A percentile compares a stretch with the other conserved stretches of the same genome.
Conservation (phyloP, 2,888 invertebrate species). For the Fissipunctia ypsillon region DNA sequence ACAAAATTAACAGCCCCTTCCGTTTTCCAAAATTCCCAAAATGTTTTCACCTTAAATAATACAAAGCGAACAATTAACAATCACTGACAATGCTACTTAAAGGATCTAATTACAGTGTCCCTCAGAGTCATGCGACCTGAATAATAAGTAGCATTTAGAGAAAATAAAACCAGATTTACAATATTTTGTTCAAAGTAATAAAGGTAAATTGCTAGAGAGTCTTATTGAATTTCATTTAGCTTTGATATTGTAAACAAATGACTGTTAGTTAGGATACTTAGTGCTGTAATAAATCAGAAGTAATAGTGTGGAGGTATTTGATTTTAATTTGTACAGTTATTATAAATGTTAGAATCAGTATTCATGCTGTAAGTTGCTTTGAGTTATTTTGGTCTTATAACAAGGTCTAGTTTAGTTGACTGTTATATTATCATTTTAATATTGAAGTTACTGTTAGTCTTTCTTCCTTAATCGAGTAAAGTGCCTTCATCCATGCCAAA, state of each 20-base stretch:
- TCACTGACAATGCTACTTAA: slow-evolving; percentile 50
- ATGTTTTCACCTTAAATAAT: slow-evolving; percentile 6
- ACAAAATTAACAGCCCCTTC: background rate
- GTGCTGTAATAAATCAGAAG: background rate
- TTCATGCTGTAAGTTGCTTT: background rate
- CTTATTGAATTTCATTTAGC: slow-evolving; percentile 32
- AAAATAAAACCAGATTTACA: slow-evolving; percentile 52
- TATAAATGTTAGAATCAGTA: background rate
- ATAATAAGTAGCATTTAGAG: slow-evolving; percentile 49
- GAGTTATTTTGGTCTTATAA: background rate
- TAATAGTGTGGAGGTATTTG: background rate
- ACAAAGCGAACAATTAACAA: slow-evolving; percentile 57
- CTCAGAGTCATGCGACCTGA: slow-evolving; percentile 37
- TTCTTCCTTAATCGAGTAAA: background rate
- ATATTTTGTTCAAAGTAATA: slow-evolving; percentile 33
- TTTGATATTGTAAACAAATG: slow-evolving; percentile 15
- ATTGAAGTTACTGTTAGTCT: background rate
- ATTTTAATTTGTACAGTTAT: background rate
- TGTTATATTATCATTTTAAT: background rate
- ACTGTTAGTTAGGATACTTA: background rate
- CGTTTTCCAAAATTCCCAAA: background rate
- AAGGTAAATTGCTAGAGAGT: slow-evolving; percentile 26
- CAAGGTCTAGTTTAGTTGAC: background rate
- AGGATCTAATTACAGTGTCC: slow-evolving; percentile 53
- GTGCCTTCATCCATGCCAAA: background rate